These are phyloP conservation scores for Tetragonisca angustula DNA, from an alignment of 2,888 invertebrate species.

Conservation along the genomic window DNA sequence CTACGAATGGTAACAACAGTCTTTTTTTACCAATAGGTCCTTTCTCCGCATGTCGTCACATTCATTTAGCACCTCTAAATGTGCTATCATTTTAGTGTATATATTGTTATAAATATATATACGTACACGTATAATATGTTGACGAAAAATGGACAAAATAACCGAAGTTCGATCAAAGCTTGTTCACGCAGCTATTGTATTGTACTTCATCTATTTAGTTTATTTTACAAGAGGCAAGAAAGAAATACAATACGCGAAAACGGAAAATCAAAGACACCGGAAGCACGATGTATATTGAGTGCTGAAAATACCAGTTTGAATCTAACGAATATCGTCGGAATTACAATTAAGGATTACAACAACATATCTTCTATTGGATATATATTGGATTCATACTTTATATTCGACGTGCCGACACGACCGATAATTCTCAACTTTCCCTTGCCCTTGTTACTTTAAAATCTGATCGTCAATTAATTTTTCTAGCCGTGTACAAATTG, in stretches of 20 bases:
- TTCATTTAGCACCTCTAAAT: too few species aligned
- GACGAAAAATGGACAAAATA: not conserved
- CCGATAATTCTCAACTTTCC: not conserved
- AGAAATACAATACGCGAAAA: not conserved
- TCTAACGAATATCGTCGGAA: conserved; percentile 18
- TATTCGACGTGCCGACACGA: conserved; percentile 33
- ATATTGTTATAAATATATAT: not conserved
- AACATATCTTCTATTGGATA: conserved; percentile 54
- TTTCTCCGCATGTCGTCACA: too few species aligned
- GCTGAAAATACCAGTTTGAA: conserved; percentile 38
- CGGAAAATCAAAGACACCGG: not conserved
- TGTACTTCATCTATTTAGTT: conserved; percentile 6
- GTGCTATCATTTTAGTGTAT: not conserved
- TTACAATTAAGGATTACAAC: not conserved
- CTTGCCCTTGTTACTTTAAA: conserved; percentile 26
- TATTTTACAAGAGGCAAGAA: conserved; percentile 3
- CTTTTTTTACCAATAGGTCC: too few species aligned
- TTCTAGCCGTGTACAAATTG: conserved; percentile 29
- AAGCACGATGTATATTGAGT: conserved; percentile 27
- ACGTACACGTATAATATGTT: not conserved
- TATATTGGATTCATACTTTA: conserved; percentile 53
- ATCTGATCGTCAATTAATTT: conserved; percentile 57
- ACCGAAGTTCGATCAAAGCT: conserved; percentile 29
- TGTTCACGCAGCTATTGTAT: conserved; percentile 6
- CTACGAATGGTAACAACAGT: too few species aligned